Evolutionary conservation across 2,888 invertebrate species (phyloP), one percentile per base, ranked within the genome.

Genomic region (Brassicogethes aeneus): DNA sequence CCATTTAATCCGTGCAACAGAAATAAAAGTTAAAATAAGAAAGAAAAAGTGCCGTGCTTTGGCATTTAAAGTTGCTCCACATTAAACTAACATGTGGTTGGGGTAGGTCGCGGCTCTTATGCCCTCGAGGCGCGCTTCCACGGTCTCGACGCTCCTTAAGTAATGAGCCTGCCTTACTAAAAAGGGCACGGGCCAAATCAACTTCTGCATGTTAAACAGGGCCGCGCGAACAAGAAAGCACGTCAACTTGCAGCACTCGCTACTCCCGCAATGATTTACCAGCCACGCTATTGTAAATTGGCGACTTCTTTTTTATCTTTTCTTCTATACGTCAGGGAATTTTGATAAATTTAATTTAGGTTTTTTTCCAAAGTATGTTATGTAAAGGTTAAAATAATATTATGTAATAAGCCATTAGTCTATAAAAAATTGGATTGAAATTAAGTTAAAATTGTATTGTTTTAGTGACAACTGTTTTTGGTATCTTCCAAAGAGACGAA

Each of bases 61-160:
- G 36, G 45, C 54, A 55, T 55, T 55, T 53, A 51, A 53, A 57
- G 54, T 55, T 52, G 53, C 49, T 58, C 56, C 57, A 56, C 57
- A 62, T 62, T 62, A 61, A 62, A 61, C 61, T 61, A 62, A 62
- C 62, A 62, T 62, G 61, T 55, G 56, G 54, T 59, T 60, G 52
- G 52, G 57, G 57, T 53, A 62, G 62, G 62, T 62, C 60, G 54
- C 45, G 58, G 54, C 52, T 5, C 14, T 5, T 5, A 48, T 49
- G 50, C 51, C 52, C 59, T 56, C 56, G 54, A 52, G 57, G 58
- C 60, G n/a, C n/a, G 54, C 51, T 56, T 52, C 45, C 54, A 53
- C 53, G 54, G 52, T 52, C 55, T 55, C 60, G 56, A 51, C 61
- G 57, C 60, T 57, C 54, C 57, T 60, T 61, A 62, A 62, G 60